Evolutionary conservation across 2,113 vertebrate species (phyloP).

Genomic region (Pluvialis apricaria): DNA sequence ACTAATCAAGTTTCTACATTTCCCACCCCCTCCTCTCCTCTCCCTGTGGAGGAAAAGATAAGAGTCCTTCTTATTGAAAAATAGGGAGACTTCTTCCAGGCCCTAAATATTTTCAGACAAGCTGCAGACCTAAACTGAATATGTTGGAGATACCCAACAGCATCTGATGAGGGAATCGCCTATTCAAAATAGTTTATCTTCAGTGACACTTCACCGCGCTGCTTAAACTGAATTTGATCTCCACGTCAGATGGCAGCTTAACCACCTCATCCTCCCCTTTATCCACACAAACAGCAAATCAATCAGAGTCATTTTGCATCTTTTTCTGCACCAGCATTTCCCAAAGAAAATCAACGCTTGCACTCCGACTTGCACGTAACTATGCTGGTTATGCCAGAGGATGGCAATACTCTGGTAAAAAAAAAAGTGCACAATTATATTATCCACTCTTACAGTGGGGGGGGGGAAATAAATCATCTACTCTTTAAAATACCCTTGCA

Average conservation of each 20-base stretch:
- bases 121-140: neutral
- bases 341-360: neutral
- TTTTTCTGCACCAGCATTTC: neutral
- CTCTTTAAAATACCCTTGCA: neutral
- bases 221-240: neutral
- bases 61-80: neutral
- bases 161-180: neutral
- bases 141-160: neutral
- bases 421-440: neutral
- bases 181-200: neutral
- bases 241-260: fast-evolving
- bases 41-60: neutral
- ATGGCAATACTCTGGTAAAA: neutral
- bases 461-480: neutral
- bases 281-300: neutral
- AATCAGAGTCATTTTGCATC: neutral
- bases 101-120: neutral
- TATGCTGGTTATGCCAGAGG: neutral
- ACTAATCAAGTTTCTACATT: neutral
- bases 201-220: neutral
- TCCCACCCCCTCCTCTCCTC: neutral
- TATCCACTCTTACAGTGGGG: fast-evolving
- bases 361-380: neutral
- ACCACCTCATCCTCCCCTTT: neutral
- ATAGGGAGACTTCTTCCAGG: neutral